A percentile compares a stretch with the other conserved stretches of the same genome.
phyloP scores from a whole-genome alignment of 37 sponge, comb jelly and placozoan species.

The Hormiphora californensis region DNA sequence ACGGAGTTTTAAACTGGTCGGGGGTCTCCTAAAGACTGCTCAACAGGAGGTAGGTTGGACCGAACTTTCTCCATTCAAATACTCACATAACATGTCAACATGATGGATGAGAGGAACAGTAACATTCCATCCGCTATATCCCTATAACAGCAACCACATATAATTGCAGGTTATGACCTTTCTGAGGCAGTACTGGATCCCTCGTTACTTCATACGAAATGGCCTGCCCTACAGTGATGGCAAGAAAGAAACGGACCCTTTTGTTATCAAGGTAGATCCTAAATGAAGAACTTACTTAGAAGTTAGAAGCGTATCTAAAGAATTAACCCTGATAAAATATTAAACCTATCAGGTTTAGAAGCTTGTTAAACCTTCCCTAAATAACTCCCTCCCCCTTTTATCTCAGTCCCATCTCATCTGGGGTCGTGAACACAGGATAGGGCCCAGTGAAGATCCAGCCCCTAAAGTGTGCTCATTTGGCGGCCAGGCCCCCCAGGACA shows the following conservation, averaged over 20 bases:
- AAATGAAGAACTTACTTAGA: too few relatives aligned
- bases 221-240: background rate
- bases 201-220: constrained; percentile 7
- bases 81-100: background rate
- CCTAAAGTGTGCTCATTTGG: background rate
- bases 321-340: too few relatives aligned
- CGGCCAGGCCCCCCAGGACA: constrained; percentile 1
- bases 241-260: too few relatives aligned
- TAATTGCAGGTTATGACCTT: constrained; percentile 1
- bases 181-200: constrained; percentile 1
- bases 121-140: too few relatives aligned
- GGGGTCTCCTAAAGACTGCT: background rate
- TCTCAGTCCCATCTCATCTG: constrained; percentile 16
- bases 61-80: background rate
- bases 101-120: background rate
- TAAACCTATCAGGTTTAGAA: too few relatives aligned
- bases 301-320: too few relatives aligned
- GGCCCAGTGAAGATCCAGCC: background rate
- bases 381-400: too few relatives aligned
- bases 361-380: too few relatives aligned
- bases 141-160: too few relatives aligned
- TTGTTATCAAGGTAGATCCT: too few relatives aligned
- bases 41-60: background rate
- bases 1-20: background rate
- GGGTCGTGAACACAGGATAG: background rate